phyloP scores from a whole-genome alignment of 1,140 invertebrate genomes.

The Latrodectus geometricus region DNA sequence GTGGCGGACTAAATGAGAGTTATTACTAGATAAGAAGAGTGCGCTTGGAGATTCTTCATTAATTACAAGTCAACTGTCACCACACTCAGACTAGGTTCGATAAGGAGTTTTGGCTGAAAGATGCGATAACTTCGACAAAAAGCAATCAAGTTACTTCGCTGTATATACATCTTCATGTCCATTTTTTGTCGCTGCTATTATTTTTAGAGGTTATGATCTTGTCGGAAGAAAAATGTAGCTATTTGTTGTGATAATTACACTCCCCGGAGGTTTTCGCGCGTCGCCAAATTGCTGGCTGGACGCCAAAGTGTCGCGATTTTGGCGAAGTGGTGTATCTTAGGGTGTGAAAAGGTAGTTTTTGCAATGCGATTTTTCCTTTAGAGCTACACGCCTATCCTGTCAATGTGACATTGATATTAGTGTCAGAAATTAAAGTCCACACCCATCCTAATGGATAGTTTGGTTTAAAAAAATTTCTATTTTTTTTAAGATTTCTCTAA shows the following conservation, averaged over 20 bases:
- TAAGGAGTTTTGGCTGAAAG: not conserved
- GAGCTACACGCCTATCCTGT: too few relatives aligned
- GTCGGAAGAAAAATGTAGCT: not conserved
- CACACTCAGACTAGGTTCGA: not conserved
- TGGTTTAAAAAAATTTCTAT: too few relatives aligned
- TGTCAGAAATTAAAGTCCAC: too few relatives aligned
- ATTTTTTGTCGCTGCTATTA: not conserved
- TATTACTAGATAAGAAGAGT: constrained; percentile 46
- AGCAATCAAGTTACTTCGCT: not conserved
- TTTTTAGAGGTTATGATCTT: not conserved
- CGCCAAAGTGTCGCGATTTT: too few relatives aligned
- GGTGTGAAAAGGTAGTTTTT: too few relatives aligned
- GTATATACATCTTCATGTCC: not conserved
- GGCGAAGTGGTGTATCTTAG: too few relatives aligned
- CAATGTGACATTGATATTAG: too few relatives aligned
- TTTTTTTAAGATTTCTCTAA: too few relatives aligned
- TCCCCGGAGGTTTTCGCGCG: too few relatives aligned
- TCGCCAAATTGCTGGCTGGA: too few relatives aligned
- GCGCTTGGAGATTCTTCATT: constrained; percentile 8
- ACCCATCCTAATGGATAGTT: too few relatives aligned
- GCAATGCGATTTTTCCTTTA: too few relatives aligned
- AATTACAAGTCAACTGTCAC: not conserved
- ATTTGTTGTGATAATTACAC: not conserved
- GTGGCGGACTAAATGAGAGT: constrained; percentile 6
- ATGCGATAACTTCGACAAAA: not conserved